Percentiles rank a stretch among this genome's conserved stretches.
Evolutionary conservation across 1,140 invertebrate genomes (phyloP).

Genomic region (Chelonus insularis): DNA sequence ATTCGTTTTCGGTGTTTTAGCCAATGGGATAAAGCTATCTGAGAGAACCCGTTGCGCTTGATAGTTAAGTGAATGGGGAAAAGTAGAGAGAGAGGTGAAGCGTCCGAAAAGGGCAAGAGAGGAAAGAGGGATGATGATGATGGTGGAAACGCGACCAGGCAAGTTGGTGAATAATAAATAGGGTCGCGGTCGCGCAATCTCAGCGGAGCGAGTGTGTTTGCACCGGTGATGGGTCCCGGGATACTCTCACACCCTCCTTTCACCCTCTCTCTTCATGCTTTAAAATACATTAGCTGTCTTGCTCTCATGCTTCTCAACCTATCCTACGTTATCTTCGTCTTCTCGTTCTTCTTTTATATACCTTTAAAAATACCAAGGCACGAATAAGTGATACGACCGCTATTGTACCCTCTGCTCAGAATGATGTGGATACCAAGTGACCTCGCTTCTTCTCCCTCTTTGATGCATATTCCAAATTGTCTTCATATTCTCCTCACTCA

Average conservation of each 20-base stretch:
- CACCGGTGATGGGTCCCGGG: conserved; percentile 53
- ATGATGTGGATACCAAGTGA: conserved; percentile 14
- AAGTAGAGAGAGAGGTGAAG: no score
- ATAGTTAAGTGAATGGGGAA: no score
- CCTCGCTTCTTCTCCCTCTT: background rate
- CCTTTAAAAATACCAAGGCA: conserved; percentile 47
- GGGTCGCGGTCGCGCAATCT: conserved; percentile 56
- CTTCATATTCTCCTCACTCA: no score
- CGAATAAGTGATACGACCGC: conserved; percentile 55
- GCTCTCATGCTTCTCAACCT: no score
- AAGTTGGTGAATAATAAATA: conserved; percentile 57
- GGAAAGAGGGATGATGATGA: conserved; percentile 8
- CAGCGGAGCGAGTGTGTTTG: conserved; percentile 51
- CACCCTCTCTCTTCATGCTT: conserved; percentile 28
- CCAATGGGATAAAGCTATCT: no score
- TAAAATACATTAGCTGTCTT: background rate
- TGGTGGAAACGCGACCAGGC: conserved; percentile 29
- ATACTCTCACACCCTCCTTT: conserved; percentile 29
- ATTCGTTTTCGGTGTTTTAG: no score
- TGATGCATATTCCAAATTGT: background rate
- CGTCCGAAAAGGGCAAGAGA: no score
- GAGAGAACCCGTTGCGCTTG: no score
- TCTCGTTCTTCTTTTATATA: conserved; percentile 39
- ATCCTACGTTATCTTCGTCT: conserved; percentile 26
- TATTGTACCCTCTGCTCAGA: conserved; percentile 34